Conservation (phyloP, 2,888 invertebrate species). For the Kuschelorhynchus macadamiae region DNA sequence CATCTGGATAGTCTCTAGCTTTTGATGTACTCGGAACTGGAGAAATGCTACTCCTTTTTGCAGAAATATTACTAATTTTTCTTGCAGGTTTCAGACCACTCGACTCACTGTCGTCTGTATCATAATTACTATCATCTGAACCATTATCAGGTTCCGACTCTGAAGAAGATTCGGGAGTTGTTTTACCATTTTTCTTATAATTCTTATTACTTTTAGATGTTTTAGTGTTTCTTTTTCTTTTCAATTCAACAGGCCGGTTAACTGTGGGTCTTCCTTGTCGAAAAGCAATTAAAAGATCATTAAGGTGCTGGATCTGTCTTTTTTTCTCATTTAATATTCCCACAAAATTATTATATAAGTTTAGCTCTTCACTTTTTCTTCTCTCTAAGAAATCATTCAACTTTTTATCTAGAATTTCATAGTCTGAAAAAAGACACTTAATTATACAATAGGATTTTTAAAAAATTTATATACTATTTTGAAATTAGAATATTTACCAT, state of each 20-base stretch:
- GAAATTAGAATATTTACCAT: background rate
- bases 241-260: slow-evolving; percentile 50
- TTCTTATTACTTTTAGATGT: background rate
- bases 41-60: background rate
- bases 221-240: slow-evolving; percentile 17
- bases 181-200: slow-evolving; percentile 10
- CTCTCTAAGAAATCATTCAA: slow-evolving; percentile 55
- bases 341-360: slow-evolving; percentile 61
- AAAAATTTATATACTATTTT: background rate
- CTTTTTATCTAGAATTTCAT: slow-evolving; percentile 50
- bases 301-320: slow-evolving; percentile 62
- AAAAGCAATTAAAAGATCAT: slow-evolving; percentile 61
- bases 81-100: slow-evolving; percentile 11
- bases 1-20: slow-evolving; percentile 49
- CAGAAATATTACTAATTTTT: background rate
- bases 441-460: background rate
- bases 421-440: slow-evolving; percentile 42
- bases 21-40: slow-evolving; percentile 51
- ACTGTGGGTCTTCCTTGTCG: slow-evolving; percentile 53
- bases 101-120: slow-evolving; percentile 35
- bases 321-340: slow-evolving; percentile 65
- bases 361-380: slow-evolving; percentile 58
- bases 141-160: slow-evolving; percentile 55
- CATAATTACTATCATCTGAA: slow-evolving; percentile 36
- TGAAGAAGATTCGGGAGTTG: background rate